Evolutionary conservation across 1,140 invertebrate genomes (phyloP).

Genomic region (Amphibalanus amphitrite): DNA sequence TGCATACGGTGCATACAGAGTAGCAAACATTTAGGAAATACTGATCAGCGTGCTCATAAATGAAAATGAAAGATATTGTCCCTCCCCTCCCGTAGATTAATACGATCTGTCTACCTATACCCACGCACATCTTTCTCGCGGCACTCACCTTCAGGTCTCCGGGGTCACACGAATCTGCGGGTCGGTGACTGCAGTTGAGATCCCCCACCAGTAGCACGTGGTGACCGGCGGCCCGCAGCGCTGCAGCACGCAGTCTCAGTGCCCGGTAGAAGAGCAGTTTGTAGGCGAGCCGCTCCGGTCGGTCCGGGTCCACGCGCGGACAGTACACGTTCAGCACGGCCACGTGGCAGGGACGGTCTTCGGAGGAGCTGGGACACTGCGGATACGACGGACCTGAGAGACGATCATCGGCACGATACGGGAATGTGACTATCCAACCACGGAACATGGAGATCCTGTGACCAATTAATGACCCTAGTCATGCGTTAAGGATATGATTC

Average conservation of each 20-base stretch:
- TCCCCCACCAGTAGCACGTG: conserved; percentile 38
- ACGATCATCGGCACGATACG: neutral
- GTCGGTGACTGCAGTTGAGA: conserved; percentile 32
- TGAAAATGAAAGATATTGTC: no score
- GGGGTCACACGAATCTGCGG: conserved; percentile 33
- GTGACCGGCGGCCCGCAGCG: conserved; percentile 28
- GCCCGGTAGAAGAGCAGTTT: conserved; percentile 35
- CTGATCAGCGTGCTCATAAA: no score
- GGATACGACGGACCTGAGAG: neutral
- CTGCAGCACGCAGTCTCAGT: conserved; percentile 29
- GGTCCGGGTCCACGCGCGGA: conserved; percentile 31
- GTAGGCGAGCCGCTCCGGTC: conserved; percentile 28
- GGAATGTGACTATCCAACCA: neutral
- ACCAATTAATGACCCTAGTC: neutral
- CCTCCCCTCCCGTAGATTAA: no score
- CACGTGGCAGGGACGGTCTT: conserved; percentile 15
- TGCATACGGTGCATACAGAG: no score
- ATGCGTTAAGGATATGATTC: neutral
- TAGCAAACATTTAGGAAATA: no score
- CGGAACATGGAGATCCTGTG: neutral
- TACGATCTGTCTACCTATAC: no score
- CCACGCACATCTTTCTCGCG: no score
- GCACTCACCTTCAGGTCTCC: conserved; percentile 24
- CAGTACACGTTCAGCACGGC: conserved; percentile 38
- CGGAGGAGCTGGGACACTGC: neutral